Base-by-base conservation (phyloP, 1,140 invertebrate genomes). In the Drosophila kanapiae region DNA sequence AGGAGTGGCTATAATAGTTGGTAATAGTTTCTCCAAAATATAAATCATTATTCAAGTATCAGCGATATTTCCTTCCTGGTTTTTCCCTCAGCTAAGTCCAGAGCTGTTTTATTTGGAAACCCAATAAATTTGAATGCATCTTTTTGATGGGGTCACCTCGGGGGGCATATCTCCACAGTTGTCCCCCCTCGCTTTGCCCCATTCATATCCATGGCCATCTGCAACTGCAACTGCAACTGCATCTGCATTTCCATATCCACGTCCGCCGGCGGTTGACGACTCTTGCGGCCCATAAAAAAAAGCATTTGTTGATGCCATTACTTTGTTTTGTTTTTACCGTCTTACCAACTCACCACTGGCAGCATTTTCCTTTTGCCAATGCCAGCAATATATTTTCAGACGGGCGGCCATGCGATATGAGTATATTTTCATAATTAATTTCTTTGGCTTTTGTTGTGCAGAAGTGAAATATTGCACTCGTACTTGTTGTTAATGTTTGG, bases 341-440 rank as follows among this genome's bases (percentile, higher is more conserved):
- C 33, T 40, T 64, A 10, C 31, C 37, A 40, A 14, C 38, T 14
- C n/a, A 23, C 29, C 5, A 13, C 18, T 27, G 45, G 45, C 45
- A 7, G 23, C 23, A 27, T 67, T 33, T 37, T 67, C 18, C 40
- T 56, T 47, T 47, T 47, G 16, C 45, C 35, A 45, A 16, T 16
- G 2, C 2, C 31, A 54, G 43, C 56, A 42, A 61, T 23, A 61
- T 68, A 53, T 69, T 69, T 69, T n/a, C 35, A 42, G 23, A 8
- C 27, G 40, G 23, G 23, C 23, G 54, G 56, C 35, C 71, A 60
- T 74, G 71, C 72, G 72, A 75, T 75, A 75, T 76, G 74, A 69
- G 75, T 77, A 60, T 60, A 78, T 78, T 78, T 78, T 77, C 75
- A 78, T 78, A 78, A 78, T 78, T 78, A 78, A 78, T 78, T 78